Percentiles rank a stretch among this genome's conserved stretches.
Evolutionary conservation across 2,113 vertebrate species (phyloP).

Genomic region (Guaruba guarouba): DNA sequence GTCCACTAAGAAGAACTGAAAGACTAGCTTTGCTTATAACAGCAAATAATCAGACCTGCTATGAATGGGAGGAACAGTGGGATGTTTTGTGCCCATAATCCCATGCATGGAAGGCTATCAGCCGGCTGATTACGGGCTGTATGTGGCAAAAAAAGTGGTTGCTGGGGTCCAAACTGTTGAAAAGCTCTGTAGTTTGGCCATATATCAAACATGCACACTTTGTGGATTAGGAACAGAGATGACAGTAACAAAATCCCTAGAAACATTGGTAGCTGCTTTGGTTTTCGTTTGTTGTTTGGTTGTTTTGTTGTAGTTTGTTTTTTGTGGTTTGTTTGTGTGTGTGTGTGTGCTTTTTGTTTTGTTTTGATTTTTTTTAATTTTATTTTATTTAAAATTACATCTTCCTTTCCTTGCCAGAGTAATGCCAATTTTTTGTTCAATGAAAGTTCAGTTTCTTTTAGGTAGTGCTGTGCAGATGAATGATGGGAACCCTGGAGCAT

Average conservation of each 20-base stretch:
- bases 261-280: neutral
- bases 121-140: fast-evolving
- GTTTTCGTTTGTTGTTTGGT: neutral
- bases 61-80: fast-evolving
- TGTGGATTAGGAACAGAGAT: neutral
- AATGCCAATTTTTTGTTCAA: neutral
- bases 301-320: neutral
- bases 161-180: neutral
- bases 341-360: too few species aligned
- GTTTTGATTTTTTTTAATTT: neutral
- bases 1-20: neutral
- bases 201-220: neutral
- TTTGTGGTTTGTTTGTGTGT: neutral
- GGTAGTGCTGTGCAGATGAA: neutral
- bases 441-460: neutral
- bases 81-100: neutral
- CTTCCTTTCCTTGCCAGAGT: neutral
- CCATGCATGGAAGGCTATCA: neutral
- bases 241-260: neutral
- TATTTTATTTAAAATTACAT: neutral
- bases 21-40: neutral
- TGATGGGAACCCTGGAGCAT: neutral
- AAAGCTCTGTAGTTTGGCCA: neutral
- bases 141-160: neutral
- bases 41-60: neutral